These are phyloP conservation scores for Bombus breviceps DNA, from an alignment of 1,140 invertebrate genomes.

Conservation along the genomic window DNA sequence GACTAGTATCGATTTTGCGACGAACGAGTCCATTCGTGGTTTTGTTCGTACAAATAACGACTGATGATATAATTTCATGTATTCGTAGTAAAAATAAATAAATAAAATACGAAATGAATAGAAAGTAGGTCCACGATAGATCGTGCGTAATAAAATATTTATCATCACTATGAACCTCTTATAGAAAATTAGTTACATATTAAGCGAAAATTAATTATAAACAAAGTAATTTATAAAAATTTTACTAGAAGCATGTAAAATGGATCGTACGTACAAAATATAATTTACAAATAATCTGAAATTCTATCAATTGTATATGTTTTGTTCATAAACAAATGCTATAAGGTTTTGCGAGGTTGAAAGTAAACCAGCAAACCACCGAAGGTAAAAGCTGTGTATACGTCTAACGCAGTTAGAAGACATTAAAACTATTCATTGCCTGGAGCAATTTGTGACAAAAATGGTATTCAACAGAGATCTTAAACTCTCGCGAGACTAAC, in stretches of 20 bases:
- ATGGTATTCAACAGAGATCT: background rate
- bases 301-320: background rate
- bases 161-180: background rate
- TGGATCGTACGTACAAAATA: background rate
- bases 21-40: background rate
- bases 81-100: background rate
- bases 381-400: background rate
- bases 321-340: background rate
- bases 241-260: background rate
- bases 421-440: background rate
- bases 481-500: background rate
- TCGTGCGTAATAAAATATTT: background rate
- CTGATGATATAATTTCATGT: background rate
- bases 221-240: background rate
- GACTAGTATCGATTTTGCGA: slow-evolving; percentile 51
- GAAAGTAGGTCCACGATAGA: background rate
- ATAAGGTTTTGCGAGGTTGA: background rate
- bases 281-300: background rate
- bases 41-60: background rate
- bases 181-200: background rate
- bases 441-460: background rate
- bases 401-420: background rate
- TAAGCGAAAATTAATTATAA: too few species aligned
- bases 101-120: background rate
- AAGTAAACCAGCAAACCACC: too few species aligned